Evolutionary conservation across 2,888 invertebrate genomes (phyloP).

Genomic region (Drosophila acutilabella): DNA sequence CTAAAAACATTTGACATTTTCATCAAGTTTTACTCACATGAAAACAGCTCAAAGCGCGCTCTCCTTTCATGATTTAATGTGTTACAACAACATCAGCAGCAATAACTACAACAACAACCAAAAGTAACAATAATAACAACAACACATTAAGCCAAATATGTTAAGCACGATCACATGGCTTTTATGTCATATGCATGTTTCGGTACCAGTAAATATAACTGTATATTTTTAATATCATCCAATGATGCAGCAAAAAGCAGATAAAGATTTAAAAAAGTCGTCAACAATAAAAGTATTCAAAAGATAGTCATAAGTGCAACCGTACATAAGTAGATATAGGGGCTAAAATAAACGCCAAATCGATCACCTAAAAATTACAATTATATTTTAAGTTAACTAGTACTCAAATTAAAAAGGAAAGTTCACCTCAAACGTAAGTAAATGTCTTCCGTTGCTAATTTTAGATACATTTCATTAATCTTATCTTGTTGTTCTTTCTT

Average conservation of each 20-base stretch:
- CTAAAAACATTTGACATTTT: constrained; percentile 78
- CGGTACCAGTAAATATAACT: constrained; percentile 26
- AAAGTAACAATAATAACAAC: constrained; percentile 1
- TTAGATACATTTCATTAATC: too few relatives aligned
- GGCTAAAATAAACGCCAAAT: too few relatives aligned
- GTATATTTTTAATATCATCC: constrained; percentile 41
- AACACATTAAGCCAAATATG: constrained; percentile 56
- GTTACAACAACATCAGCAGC: constrained; percentile 33
- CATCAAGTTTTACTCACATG: constrained; percentile 71
- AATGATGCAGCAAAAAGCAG: constrained; percentile 44
- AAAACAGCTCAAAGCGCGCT: constrained; percentile 61
- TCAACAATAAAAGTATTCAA: too few relatives aligned
- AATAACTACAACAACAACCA: constrained; percentile 4
- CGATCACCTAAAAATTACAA: too few relatives aligned
- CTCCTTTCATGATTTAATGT: constrained; percentile 67
- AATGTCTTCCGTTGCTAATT: too few relatives aligned
- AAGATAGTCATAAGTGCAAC: background rate
- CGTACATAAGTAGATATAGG: background rate
- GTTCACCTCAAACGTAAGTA: too few relatives aligned
- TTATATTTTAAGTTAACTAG: too few relatives aligned
- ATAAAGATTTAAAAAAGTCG: background rate
- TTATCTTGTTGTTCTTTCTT: too few relatives aligned
- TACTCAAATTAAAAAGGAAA: too few relatives aligned
- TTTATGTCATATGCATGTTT: constrained; percentile 44
- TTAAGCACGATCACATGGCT: constrained; percentile 59